Percentiles rank a stretch among this genome's conserved stretches.
These are phyloP conservation scores for Bactericera cockerelli DNA, from an alignment of 1,140 invertebrate species.

Conservation along the genomic window DNA sequence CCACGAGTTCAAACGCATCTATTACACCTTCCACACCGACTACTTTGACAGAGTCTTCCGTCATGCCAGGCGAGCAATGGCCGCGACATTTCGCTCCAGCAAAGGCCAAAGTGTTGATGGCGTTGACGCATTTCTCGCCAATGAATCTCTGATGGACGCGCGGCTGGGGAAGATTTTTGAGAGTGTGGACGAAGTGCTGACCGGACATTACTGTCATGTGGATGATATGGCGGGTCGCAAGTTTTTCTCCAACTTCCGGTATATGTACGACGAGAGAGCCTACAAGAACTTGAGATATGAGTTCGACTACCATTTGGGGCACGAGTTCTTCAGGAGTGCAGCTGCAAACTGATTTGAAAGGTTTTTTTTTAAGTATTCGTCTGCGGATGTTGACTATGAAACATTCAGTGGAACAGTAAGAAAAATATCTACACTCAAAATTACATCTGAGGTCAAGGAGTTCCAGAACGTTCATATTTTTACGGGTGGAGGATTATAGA, in stretches of 20 bases:
- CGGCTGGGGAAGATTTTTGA: background rate
- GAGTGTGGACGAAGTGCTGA: background rate
- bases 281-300: background rate
- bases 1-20: background rate
- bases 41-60: background rate
- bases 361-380: too few relatives aligned
- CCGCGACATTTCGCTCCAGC: background rate
- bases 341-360: too few relatives aligned
- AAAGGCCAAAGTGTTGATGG: background rate
- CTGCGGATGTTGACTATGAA: too few relatives aligned
- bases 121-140: too few relatives aligned
- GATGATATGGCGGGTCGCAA: background rate
- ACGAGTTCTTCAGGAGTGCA: background rate
- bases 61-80: background rate
- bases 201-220: background rate
- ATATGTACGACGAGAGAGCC: background rate
- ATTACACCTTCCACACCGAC: background rate
- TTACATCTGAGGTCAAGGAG: too few relatives aligned
- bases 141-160: background rate
- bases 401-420: too few relatives aligned
- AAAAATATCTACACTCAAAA: too few relatives aligned
- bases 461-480: too few relatives aligned
- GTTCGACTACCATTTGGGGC: slow-evolving; percentile 5
- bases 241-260: background rate
- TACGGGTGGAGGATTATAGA: too few relatives aligned